phyloP scores from a whole-genome alignment of 2,888 invertebrate genomes.

The Seira sanloemensis region DNA sequence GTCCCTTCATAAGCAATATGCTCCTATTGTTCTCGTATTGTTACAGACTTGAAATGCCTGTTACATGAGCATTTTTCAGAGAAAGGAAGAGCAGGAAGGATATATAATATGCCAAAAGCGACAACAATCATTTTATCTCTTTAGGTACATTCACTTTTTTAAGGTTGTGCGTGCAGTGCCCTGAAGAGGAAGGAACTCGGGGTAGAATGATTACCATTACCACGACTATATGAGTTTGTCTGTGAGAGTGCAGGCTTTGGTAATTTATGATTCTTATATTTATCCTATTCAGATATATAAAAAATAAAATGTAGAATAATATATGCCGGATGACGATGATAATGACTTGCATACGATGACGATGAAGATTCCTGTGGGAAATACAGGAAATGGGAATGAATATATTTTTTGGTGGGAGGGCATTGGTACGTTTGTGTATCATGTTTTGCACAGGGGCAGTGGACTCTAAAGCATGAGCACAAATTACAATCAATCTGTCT shows the following conservation, averaged over 20 bases:
- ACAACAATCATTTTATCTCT: constrained; percentile 5
- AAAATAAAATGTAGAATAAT: constrained; percentile 7
- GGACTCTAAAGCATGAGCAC: constrained; percentile 59
- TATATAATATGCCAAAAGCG: constrained; percentile 25
- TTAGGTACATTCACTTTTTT: constrained; percentile 11
- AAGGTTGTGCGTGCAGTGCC: constrained; percentile 17
- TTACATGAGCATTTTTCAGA: constrained; percentile 31
- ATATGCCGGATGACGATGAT: constrained; percentile 53
- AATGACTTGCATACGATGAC: constrained; percentile 28
- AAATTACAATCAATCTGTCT: constrained; percentile 43
- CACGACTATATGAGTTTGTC: neutral
- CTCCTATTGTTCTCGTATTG: neutral
- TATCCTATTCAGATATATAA: neutral
- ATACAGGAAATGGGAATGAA: constrained; percentile 22
- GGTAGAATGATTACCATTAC: neutral
- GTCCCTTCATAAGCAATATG: too few species aligned
- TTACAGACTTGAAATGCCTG: constrained; percentile 1
- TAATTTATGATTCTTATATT: neutral
- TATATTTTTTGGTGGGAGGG: neutral
- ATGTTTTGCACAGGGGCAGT: constrained; percentile 63
- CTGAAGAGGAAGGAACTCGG: constrained; percentile 27
- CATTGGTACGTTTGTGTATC: too few species aligned
- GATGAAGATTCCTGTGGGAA: constrained; percentile 55
- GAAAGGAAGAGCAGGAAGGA: constrained; percentile 45
- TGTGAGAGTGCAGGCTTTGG: neutral